Base-by-base conservation (phyloP, 2,113 vertebrate genomes). In the Vimba vimba region DNA sequence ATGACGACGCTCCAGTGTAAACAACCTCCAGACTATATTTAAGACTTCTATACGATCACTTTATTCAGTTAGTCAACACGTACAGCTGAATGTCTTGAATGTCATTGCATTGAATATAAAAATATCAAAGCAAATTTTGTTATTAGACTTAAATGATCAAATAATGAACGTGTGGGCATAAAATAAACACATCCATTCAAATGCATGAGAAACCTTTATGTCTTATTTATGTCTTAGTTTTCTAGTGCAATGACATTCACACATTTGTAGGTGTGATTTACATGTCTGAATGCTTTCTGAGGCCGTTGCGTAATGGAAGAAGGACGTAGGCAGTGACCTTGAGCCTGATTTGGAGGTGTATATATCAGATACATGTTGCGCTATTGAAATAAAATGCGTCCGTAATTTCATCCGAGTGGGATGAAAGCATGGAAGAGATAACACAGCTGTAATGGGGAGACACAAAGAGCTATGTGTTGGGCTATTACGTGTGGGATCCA, bases 1-100 rank as follows among this genome's bases (percentile, higher is more conserved):
- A 15, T 1, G 47, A 13, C 6, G 17, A 25, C 12, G 3, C 27
- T 33, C 27, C 4, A 55, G 36, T 62, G 79, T 81, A 81, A 81
- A 81, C 79, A 81, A 47, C n/a, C 36, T 39, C 78, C 60, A 1
- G n/a, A 81, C 60, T 81, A 81, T 66, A 81, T 66, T 62, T 81
- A 50, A 64, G 55, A 74, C 71, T 25, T 47, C n/a, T 27, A 69
- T 69, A 8, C 1, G n/a, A 64, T 64, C 23, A 8, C n/a, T 64
- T 64, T 21, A 27, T 64, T 27, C 71, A 15, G 43, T 25, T 50
- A 47, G 47, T 75, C 69, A 45, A 6, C 33, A 60, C 77, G 36
- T n/a, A 36, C 50, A 52, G 7, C 3, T 0, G 47, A 33, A 33
- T 33, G 33, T 33, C 5, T 36, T 43, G 4, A 71, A 39, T 71